A percentile compares a stretch with the other conserved stretches of the same genome.
Evolutionary conservation across 2,113 vertebrate genomes (phyloP).

Genomic region (Ibidorhyncha struthersii): DNA sequence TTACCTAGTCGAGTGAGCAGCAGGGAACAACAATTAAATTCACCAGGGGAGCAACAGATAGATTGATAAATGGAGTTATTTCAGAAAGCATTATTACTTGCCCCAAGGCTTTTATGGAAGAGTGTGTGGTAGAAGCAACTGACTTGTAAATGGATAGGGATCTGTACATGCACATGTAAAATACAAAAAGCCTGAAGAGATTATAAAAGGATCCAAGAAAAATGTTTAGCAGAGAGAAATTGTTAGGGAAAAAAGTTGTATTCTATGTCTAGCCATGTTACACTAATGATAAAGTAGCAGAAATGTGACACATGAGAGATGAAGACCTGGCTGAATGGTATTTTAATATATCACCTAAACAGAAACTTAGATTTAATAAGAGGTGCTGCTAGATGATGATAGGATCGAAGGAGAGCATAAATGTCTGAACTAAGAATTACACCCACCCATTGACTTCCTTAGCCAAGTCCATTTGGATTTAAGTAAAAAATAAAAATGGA

Average conservation of each 20-base stretch:
- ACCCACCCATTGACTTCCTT: background rate
- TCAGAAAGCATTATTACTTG: slow-evolving; percentile 67
- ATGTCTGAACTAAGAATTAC: slow-evolving; percentile 43
- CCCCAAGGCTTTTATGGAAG: slow-evolving; percentile 51
- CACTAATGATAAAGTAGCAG: background rate
- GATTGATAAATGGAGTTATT: slow-evolving; percentile 68
- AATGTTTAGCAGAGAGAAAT: slow-evolving; percentile 35
- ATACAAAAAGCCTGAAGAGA: slow-evolving; percentile 28
- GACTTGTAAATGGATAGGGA: slow-evolving; percentile 33
- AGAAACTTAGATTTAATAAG: slow-evolving; percentile 34
- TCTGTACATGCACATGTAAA: background rate
- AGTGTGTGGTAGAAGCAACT: slow-evolving; percentile 25
- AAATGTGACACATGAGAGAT: background rate
- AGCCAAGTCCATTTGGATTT: slow-evolving; percentile 37
- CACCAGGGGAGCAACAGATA: slow-evolving; percentile 47
- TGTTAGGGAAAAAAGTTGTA: background rate
- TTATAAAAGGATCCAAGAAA: slow-evolving; percentile 41
- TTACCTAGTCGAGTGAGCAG: slow-evolving; percentile 64
- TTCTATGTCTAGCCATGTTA: background rate
- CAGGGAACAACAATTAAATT: slow-evolving; percentile 67
- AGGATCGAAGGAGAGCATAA: background rate
- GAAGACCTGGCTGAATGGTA: background rate
- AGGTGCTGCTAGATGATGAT: slow-evolving; percentile 1
- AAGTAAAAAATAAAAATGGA: slow-evolving; percentile 43
- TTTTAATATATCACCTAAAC: slow-evolving; percentile 27